Evolutionary conservation across 2,797 vertebrate genomes (phyloP).

Genomic region (Coregonus suidteri): DNA sequence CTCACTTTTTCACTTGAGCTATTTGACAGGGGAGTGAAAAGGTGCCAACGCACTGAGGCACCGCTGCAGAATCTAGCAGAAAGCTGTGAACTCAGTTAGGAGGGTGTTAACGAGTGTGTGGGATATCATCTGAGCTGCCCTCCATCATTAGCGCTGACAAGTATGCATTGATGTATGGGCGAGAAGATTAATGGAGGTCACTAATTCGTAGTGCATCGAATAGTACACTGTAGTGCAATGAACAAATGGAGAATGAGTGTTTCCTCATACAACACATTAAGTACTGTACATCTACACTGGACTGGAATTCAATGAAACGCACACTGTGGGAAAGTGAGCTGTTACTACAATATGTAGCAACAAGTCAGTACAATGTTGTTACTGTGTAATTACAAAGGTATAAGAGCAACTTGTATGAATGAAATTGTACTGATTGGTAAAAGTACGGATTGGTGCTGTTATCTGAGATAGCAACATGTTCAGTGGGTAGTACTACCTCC

Average conservation of each 20-base stretch:
- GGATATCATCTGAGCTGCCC: neutral
- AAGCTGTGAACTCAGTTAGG: neutral
- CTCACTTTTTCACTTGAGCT: conserved; percentile 16
- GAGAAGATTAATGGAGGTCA: neutral
- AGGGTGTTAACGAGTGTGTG: neutral
- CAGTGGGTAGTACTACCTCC: neutral
- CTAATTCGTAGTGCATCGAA: neutral
- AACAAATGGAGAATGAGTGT: neutral
- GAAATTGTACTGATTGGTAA: neutral
- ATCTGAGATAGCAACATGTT: neutral
- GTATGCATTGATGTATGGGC: neutral
- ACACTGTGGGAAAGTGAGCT: too few species aligned
- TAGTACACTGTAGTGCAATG: neutral
- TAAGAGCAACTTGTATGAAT: neutral
- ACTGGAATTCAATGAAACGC: too few species aligned
- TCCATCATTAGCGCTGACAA: neutral
- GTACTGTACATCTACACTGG: too few species aligned
- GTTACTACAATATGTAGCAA: neutral
- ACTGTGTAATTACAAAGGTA: neutral
- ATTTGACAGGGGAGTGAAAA: neutral
- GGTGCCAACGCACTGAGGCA: neutral
- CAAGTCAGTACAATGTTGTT: neutral
- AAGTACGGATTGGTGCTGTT: neutral
- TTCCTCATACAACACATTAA: neutral
- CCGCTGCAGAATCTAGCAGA: neutral